Evolutionary conservation across 2,113 vertebrate genomes (phyloP).

Genomic region (Candoia aspera): DNA sequence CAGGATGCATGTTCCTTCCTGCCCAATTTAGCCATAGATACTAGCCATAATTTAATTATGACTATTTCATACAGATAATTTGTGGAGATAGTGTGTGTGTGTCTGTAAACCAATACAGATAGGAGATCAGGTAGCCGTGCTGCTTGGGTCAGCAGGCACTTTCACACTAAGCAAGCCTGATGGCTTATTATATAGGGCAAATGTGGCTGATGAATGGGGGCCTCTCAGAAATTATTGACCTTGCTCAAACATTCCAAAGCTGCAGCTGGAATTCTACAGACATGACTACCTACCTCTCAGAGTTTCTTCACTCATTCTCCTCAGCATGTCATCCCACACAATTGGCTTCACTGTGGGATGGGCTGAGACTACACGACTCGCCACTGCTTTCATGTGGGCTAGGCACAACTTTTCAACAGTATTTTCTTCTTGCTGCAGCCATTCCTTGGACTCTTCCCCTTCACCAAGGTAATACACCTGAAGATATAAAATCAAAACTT

Average conservation of each 20-base stretch:
- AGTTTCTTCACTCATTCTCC: constrained; percentile 77
- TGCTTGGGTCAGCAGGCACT: background rate
- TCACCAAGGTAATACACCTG: constrained; percentile 92
- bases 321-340: constrained; percentile 97
- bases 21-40: background rate
- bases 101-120: background rate
- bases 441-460: constrained; percentile 85
- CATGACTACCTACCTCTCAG: constrained; percentile 77
- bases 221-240: background rate
- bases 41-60: background rate
- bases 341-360: constrained; percentile 80
- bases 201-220: background rate
- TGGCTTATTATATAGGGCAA: background rate
- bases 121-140: background rate
- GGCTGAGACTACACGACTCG: constrained; percentile 68
- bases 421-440: constrained; percentile 75
- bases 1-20: background rate
- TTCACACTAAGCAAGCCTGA: background rate
- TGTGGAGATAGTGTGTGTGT: background rate
- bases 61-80: background rate
- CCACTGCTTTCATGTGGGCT: constrained; percentile 83
- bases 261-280: background rate
- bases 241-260: background rate
- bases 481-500: background rate
- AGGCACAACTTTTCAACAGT: constrained; percentile 84